Conservation (phyloP, 2,797 vertebrate species). For the Arnoldichthys spilopterus region DNA sequence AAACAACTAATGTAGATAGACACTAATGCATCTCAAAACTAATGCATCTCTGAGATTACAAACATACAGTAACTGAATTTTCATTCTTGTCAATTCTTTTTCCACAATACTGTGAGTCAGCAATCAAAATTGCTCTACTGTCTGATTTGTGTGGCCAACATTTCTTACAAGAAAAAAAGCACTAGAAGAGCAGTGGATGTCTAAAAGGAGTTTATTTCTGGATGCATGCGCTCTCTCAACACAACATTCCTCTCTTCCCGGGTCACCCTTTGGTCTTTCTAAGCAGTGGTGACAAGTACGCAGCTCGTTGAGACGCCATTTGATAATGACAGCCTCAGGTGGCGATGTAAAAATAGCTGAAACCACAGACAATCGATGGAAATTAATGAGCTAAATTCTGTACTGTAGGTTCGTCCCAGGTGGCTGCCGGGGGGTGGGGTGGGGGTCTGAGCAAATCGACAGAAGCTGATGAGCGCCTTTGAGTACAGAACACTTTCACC, state of each 20-base stretch:
- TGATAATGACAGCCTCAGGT: slow-evolving; percentile 45
- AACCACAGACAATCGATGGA: slow-evolving; percentile 67
- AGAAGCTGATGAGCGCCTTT: slow-evolving; percentile 44
- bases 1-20: too few relatives aligned
- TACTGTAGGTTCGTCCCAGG: slow-evolving; percentile 29
- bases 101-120: background rate
- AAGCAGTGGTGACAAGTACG: slow-evolving; percentile 34
- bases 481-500: slow-evolving; percentile 31
- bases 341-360: slow-evolving; percentile 71
- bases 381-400: slow-evolving; percentile 71
- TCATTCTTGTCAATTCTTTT: background rate
- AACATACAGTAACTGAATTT: background rate
- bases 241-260: background rate
- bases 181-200: background rate
- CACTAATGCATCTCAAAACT: too few relatives aligned
- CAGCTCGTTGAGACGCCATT: slow-evolving; percentile 22
- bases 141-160: slow-evolving; percentile 18
- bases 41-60: background rate
- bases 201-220: slow-evolving; percentile 34
- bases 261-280: slow-evolving; percentile 42
- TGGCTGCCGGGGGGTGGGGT: slow-evolving; percentile 2
- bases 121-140: background rate
- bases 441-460: slow-evolving; percentile 24
- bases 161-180: background rate
- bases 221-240: background rate